Conservation (phyloP, 2,113 vertebrate species). For the Anhinga rufa region DNA sequence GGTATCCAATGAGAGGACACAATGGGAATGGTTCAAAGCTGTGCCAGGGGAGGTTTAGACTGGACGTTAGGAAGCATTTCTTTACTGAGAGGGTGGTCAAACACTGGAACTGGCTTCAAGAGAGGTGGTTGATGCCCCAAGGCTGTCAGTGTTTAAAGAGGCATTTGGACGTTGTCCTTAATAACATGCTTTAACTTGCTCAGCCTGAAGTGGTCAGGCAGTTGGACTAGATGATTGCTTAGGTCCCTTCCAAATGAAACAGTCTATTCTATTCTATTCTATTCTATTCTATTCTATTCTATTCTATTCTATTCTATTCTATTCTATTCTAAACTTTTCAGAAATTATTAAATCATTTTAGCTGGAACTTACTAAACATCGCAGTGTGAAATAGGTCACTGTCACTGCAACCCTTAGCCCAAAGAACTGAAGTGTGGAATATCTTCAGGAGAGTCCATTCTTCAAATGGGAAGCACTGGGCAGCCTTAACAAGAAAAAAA, state of each 20-base stretch:
- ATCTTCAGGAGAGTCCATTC: not conserved
- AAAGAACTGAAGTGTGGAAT: not conserved
- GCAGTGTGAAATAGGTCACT: not conserved
- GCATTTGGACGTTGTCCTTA: not conserved
- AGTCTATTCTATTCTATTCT: not conserved
- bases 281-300: not conserved
- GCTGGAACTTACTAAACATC: not conserved
- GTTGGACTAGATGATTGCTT: not conserved
- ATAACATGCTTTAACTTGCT: not conserved
- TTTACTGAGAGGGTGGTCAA: not conserved
- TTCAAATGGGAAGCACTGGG: not conserved
- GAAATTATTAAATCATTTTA: not conserved
- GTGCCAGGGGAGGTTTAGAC: not conserved
- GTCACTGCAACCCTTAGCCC: not conserved
- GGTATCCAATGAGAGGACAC: too few relatives aligned
- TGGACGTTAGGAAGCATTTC: not conserved
- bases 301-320: not conserved
- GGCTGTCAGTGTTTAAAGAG: not conserved
- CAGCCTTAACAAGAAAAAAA: not conserved
- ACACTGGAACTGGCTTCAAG: not conserved
- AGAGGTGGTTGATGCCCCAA: not conserved
- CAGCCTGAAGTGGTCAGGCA: not conserved
- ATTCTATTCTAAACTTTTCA: not conserved
- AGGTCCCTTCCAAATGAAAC: not conserved
- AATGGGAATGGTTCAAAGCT: too few relatives aligned